phyloP scores from a whole-genome alignment of 2,888 invertebrate genomes.

The Agrochola macilenta region DNA sequence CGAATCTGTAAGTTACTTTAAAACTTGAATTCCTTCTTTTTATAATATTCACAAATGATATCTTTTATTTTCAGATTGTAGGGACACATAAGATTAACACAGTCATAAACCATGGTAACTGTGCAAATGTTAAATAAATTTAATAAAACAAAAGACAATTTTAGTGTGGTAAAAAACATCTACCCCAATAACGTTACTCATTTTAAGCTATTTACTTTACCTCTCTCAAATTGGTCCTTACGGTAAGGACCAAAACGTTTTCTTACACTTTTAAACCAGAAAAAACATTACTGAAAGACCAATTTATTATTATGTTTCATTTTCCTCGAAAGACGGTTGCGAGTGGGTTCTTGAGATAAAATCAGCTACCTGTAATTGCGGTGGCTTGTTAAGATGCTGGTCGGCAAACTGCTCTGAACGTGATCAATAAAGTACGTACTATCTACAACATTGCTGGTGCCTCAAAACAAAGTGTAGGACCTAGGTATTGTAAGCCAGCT shows the following conservation, averaged over 20 bases:
- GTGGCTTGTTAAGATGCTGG: conserved; percentile 29
- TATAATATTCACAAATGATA: background rate
- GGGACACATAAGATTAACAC: no score
- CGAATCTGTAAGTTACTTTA: background rate
- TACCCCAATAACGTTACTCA: conserved; percentile 6
- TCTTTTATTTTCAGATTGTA: background rate
- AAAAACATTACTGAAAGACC: conserved; percentile 21
- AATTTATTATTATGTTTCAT: conserved; percentile 21
- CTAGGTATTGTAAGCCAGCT: background rate
- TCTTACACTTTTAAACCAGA: conserved; percentile 11
- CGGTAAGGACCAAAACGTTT: conserved; percentile 25
- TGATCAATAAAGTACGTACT: conserved; percentile 29
- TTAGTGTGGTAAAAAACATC: background rate
- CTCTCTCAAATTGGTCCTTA: conserved; percentile 28
- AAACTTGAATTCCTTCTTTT: background rate
- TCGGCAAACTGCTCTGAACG: background rate
- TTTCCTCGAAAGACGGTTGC: conserved; percentile 13
- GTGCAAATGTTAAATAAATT: background rate
- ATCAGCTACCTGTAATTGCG: conserved; percentile 24
- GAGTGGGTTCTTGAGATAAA: conserved; percentile 13
- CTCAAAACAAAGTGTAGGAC: background rate
- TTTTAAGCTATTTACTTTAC: conserved; percentile 23
- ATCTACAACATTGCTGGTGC: background rate
- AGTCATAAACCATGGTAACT: background rate
- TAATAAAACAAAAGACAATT: background rate